Evolutionary conservation across 1,140 invertebrate species (phyloP).

Genomic region (Andrena cerasifolii): DNA sequence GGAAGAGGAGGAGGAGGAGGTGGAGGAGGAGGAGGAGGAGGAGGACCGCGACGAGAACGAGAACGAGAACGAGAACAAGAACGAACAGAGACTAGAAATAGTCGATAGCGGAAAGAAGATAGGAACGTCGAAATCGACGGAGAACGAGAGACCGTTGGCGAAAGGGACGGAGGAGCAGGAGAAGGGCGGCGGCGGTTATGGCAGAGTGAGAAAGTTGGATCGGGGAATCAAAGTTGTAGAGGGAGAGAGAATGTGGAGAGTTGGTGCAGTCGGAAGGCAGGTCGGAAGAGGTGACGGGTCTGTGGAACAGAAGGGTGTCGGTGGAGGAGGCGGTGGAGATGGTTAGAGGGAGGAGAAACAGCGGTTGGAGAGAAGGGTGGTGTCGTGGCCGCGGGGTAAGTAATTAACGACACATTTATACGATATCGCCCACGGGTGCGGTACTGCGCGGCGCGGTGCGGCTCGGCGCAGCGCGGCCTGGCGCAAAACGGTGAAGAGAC

Average conservation of each 20-base stretch:
- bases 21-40: slow-evolving; percentile 40
- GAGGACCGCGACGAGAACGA: slow-evolving; percentile 28
- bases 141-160: slow-evolving; percentile 21
- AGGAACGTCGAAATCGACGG: slow-evolving; percentile 39
- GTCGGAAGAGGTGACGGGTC: slow-evolving; percentile 65
- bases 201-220: slow-evolving; percentile 49
- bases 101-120: slow-evolving; percentile 49
- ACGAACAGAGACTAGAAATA: slow-evolving; percentile 8
- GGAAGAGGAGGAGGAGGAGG: slow-evolving; percentile 57
- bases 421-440: slow-evolving; percentile 73
- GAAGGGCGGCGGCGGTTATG: slow-evolving; percentile 11
- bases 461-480: slow-evolving; percentile 15
- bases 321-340: slow-evolving; percentile 33
- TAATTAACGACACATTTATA: slow-evolving; percentile 82
- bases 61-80: slow-evolving; percentile 30
- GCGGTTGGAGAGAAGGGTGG: slow-evolving; percentile 67
- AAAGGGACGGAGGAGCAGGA: slow-evolving; percentile 27
- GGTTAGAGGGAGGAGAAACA: slow-evolving; percentile 57
- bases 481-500: slow-evolving; percentile 45
- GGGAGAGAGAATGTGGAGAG: slow-evolving; percentile 47
- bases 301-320: slow-evolving; percentile 48
- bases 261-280: slow-evolving; percentile 64
- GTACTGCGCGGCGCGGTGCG: slow-evolving; percentile 20
- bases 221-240: slow-evolving; percentile 44
- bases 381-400: slow-evolving; percentile 75